A percentile compares a stretch with the other conserved stretches of the same genome.
These are phyloP conservation scores for Heliconius hermathena DNA, from an alignment of 1,140 invertebrate genomes.

Conservation along the genomic window DNA sequence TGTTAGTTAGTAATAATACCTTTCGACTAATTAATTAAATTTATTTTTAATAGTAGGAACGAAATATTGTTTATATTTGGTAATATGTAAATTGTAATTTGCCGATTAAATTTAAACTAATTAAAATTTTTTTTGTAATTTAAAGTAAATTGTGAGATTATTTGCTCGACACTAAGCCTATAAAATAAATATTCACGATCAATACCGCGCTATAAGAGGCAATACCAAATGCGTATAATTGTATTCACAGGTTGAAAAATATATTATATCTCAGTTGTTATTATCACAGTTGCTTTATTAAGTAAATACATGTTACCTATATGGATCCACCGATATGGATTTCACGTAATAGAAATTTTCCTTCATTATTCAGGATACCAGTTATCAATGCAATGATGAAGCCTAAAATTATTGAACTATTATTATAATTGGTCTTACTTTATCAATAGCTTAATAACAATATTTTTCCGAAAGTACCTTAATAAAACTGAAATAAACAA, in stretches of 20 bases:
- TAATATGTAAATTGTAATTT: neutral
- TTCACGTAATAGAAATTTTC: neutral
- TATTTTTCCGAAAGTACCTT: neutral
- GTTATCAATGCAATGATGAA: neutral
- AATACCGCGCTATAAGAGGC: neutral
- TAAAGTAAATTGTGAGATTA: neutral
- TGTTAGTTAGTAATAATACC: no score
- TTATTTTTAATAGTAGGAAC: neutral
- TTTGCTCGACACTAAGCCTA: neutral
- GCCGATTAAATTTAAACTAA: neutral
- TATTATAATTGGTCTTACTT: neutral
- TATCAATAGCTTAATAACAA: neutral
- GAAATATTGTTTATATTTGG: neutral
- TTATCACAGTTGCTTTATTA: constrained; percentile 18
- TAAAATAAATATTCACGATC: constrained; percentile 24
- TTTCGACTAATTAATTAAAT: neutral
- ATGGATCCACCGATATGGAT: neutral
- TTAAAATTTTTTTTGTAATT: neutral
- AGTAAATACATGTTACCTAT: neutral
- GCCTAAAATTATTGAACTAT: neutral
- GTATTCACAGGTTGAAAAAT: constrained; percentile 22
- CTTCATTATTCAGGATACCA: neutral
- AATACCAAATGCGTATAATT: constrained; percentile 27
- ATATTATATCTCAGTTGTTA: constrained; percentile 22
- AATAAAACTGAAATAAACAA: neutral